Conservation (phyloP, 2,113 vertebrate genomes). For the Brachyistius frenatus region DNA sequence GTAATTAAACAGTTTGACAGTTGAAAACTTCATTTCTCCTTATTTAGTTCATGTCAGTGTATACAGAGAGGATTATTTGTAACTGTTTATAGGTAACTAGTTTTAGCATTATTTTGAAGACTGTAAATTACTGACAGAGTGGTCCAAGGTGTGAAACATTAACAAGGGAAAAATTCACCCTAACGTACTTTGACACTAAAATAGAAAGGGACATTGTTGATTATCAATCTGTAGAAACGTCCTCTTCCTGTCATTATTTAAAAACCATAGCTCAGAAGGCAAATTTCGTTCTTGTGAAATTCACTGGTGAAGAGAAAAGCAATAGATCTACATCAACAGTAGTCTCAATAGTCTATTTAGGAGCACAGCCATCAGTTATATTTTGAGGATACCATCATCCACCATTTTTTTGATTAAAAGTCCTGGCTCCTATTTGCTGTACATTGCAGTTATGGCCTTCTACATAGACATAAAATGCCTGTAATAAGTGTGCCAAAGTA, state of each 20-base stretch:
- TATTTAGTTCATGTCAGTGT: slow-evolving; percentile 22
- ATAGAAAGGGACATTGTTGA: not conserved
- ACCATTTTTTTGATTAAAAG: too few relatives aligned
- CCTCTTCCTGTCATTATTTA: not conserved
- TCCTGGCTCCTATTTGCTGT: too few relatives aligned
- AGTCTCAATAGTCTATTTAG: not conserved
- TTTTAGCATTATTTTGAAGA: slow-evolving; percentile 25
- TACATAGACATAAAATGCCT: not conserved
- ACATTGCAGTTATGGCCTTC: not conserved
- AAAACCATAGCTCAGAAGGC: not conserved
- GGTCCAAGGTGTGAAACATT: not conserved
- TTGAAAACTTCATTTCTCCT: not conserved
- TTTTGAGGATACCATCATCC: too few relatives aligned
- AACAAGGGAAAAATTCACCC: not conserved
- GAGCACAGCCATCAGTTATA: too few relatives aligned
- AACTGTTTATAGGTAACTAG: slow-evolving; percentile 28
- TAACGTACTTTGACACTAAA: slow-evolving; percentile 16
- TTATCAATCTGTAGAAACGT: not conserved
- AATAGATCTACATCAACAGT: not conserved
- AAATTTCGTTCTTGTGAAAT: slow-evolving; percentile 1
- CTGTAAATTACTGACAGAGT: slow-evolving; percentile 19
- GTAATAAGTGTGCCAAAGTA: not conserved
- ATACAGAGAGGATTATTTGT: slow-evolving; percentile 40
- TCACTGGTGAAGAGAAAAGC: not conserved
- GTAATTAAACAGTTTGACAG: not conserved